Percentiles rank a stretch among this genome's conserved stretches.
These are phyloP conservation scores for Hippocampus guttulatus DNA, from an alignment of 2,113 vertebrate genomes.

Conservation along the genomic window DNA sequence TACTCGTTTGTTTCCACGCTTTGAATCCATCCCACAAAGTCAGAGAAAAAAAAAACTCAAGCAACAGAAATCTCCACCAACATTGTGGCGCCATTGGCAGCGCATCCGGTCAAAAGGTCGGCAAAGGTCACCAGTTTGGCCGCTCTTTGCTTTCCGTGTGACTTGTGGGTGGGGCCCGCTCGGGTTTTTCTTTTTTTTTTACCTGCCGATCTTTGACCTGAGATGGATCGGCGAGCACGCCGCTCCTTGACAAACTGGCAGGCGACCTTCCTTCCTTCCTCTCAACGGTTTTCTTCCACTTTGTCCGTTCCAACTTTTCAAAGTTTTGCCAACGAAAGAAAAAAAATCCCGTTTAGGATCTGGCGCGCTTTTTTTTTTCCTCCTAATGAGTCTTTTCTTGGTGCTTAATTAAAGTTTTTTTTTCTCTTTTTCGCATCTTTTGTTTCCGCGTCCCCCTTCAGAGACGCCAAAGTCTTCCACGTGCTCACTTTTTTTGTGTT, in stretches of 20 bases:
- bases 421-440: constrained; percentile 36
- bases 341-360: constrained; percentile 62
- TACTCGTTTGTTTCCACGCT: too few species aligned
- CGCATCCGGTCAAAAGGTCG: too few species aligned
- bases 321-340: constrained; percentile 30
- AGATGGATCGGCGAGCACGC: too few species aligned
- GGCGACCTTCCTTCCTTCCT: too few species aligned
- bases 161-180: too few species aligned
- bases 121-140: too few species aligned
- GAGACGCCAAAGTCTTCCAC: constrained; percentile 56
- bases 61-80: background rate
- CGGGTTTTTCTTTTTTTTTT: too few species aligned
- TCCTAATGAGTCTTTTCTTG: constrained; percentile 55
- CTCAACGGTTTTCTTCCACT: background rate
- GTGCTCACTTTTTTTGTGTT: constrained; percentile 38
- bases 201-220: too few species aligned
- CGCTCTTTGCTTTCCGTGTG: too few species aligned
- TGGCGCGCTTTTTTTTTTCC: constrained; percentile 54
- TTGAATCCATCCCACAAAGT: background rate
- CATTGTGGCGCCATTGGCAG: too few species aligned
- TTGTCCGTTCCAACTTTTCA: constrained; percentile 32
- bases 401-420: constrained; percentile 62
- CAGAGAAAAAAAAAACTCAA: background rate
- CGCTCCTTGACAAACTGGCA: too few species aligned
- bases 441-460: constrained; percentile 68